Percentiles rank a stretch among this genome's conserved stretches.
These are phyloP conservation scores for Graptemys geographica DNA, from an alignment of 2,797 vertebrate genomes.

Conservation along the genomic window DNA sequence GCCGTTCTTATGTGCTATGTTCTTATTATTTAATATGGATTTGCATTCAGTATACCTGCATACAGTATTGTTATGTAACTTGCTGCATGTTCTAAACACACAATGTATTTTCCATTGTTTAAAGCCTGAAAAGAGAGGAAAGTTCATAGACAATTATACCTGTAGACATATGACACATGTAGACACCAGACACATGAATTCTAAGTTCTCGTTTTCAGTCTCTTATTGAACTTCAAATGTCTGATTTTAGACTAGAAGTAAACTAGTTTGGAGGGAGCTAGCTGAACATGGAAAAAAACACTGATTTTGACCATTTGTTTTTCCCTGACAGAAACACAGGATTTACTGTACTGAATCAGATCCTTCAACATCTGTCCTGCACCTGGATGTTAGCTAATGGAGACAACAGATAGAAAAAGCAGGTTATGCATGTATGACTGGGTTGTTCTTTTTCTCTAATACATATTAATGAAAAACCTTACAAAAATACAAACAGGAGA, in stretches of 20 bases:
- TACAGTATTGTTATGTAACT: conserved; percentile 21
- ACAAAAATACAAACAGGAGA: conserved; percentile 7
- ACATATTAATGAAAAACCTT: neutral
- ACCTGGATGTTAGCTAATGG: neutral
- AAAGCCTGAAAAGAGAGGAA: conserved; percentile 35
- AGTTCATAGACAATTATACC: conserved; percentile 6
- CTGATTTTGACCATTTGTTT: neutral
- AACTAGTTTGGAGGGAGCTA: neutral
- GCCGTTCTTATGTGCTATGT: no score
- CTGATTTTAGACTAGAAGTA: neutral
- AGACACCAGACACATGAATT: neutral
- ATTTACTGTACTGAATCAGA: neutral
- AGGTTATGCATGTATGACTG: neutral
- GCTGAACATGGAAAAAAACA: neutral
- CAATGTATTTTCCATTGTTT: conserved; percentile 6
- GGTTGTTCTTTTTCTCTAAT: neutral
- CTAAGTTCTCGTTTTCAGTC: neutral
- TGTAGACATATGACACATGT: neutral
- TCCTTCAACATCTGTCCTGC: neutral
- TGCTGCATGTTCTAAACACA: conserved; percentile 17
- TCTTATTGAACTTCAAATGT: neutral
- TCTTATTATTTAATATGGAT: neutral
- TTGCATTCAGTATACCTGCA: neutral
- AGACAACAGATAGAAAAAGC: neutral
- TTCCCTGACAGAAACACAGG: neutral